phyloP scores from a whole-genome alignment of 2,888 invertebrate genomes.

The Muschampia plurimacula region DNA sequence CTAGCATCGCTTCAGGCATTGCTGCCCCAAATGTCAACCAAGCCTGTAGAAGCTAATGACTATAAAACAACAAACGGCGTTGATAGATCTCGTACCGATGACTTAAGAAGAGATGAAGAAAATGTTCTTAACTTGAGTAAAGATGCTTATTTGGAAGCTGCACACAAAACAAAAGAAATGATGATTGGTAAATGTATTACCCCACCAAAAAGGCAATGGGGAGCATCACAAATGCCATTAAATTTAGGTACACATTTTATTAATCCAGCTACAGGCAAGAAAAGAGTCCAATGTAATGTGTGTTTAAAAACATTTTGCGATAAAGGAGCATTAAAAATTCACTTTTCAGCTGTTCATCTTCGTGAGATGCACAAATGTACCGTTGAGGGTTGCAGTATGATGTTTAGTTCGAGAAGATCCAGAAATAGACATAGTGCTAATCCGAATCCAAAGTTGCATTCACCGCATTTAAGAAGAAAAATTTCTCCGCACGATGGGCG shows the following conservation, averaged over 20 bases:
- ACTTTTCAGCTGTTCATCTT: slow-evolving; percentile 97
- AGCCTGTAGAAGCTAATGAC: slow-evolving; percentile 69
- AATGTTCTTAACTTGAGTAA: slow-evolving; percentile 80
- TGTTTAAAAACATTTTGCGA: slow-evolving; percentile 99
- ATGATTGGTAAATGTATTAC: slow-evolving; percentile 88
- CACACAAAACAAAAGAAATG: slow-evolving; percentile 77
- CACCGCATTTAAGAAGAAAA: slow-evolving; percentile 96
- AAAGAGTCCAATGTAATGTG: slow-evolving; percentile 98
- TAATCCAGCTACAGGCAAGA: slow-evolving; percentile 97
- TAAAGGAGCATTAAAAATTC: slow-evolving; percentile 92
- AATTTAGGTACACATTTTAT: slow-evolving; percentile 96
- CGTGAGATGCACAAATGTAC: slow-evolving; percentile 99
- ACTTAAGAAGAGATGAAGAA: slow-evolving; percentile 68
- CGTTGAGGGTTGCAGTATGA: slow-evolving; percentile 99
- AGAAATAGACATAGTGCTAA: slow-evolving; percentile 99
- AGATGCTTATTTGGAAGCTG: slow-evolving; percentile 70
- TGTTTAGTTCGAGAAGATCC: slow-evolving; percentile 98
- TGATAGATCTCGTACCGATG: slow-evolving; percentile 65
- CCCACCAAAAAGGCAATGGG: slow-evolving; percentile 93
- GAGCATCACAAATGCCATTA: slow-evolving; percentile 90
- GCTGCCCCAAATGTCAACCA: slow-evolving; percentile 86
- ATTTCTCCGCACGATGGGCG: slow-evolving; percentile 97
- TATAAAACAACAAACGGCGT: slow-evolving; percentile 68
- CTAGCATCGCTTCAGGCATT: slow-evolving; percentile 88
- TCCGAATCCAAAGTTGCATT: slow-evolving; percentile 98